Evolutionary conservation across 2,797 vertebrate genomes (phyloP).

Genomic region (Galago senegalensis): DNA sequence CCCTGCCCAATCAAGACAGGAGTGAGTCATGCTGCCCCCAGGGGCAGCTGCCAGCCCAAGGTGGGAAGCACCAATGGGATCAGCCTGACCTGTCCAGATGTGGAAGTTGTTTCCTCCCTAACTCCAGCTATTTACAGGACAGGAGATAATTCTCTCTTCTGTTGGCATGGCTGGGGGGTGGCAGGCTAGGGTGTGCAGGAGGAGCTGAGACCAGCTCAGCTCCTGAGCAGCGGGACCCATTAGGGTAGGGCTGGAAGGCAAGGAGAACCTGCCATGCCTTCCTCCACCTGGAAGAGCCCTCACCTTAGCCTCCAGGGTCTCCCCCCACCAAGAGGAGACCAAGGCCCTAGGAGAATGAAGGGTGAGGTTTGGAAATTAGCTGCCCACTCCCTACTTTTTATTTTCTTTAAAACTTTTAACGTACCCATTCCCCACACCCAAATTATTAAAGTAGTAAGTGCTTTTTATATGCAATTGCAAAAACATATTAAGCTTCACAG

Average conservation of each 20-base stretch:
- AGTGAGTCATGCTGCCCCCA: not conserved
- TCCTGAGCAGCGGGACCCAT: not conserved
- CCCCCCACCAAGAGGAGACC: not conserved
- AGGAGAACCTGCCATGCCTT: not conserved
- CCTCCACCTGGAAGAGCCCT: accelerated
- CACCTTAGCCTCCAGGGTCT: not conserved
- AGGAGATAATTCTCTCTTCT: not conserved
- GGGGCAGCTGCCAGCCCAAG: not conserved
- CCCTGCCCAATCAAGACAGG: not conserved
- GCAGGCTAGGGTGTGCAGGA: not conserved
- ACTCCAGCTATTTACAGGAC: not conserved
- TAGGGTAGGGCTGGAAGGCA: not conserved
- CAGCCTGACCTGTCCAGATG: not conserved
- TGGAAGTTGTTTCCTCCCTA: not conserved
- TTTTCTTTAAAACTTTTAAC: not conserved
- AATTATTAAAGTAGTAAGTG: not conserved
- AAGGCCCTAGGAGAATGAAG: not conserved
- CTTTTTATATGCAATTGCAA: not conserved
- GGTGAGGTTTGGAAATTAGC: not conserved
- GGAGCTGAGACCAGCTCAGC: not conserved
- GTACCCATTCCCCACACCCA: too few species aligned
- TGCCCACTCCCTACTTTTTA: not conserved
- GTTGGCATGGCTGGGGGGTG: too few species aligned
- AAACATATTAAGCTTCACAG: not conserved
- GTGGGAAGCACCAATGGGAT: not conserved